These are phyloP conservation scores for Lycocerus yunnanus DNA, from an alignment of 2,888 invertebrate species.

Conservation along the genomic window DNA sequence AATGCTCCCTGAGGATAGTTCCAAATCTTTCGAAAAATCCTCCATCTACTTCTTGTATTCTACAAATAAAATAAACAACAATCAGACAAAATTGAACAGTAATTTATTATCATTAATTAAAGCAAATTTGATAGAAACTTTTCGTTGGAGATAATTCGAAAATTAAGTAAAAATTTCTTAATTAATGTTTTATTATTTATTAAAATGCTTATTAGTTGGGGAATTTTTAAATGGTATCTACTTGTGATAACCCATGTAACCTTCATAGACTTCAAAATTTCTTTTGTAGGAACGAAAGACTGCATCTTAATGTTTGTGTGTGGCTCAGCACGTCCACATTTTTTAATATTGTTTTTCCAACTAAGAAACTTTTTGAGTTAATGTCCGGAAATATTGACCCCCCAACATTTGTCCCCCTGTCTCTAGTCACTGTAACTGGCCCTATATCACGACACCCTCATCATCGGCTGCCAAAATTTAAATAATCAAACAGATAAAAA, in stretches of 20 bases:
- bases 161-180: background rate
- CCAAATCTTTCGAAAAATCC: slow-evolving; percentile 86
- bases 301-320: no score
- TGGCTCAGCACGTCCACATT: no score
- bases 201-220: background rate
- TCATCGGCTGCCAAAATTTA: no score
- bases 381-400: no score
- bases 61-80: slow-evolving; percentile 52
- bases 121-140: background rate
- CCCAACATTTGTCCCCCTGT: no score
- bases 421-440: no score
- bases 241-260: background rate
- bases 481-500: no score
- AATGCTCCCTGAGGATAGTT: slow-evolving; percentile 68
- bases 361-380: no score
- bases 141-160: background rate
- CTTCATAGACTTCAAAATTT: background rate
- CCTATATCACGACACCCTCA: no score
- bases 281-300: no score
- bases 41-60: slow-evolving; percentile 81
- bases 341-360: no score
- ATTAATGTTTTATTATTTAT: background rate
- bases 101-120: background rate
- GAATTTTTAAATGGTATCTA: background rate
- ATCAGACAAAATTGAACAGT: background rate